Evolutionary conservation across 2,888 invertebrate species (phyloP).

Genomic region (Limnephilus rhombicus): DNA sequence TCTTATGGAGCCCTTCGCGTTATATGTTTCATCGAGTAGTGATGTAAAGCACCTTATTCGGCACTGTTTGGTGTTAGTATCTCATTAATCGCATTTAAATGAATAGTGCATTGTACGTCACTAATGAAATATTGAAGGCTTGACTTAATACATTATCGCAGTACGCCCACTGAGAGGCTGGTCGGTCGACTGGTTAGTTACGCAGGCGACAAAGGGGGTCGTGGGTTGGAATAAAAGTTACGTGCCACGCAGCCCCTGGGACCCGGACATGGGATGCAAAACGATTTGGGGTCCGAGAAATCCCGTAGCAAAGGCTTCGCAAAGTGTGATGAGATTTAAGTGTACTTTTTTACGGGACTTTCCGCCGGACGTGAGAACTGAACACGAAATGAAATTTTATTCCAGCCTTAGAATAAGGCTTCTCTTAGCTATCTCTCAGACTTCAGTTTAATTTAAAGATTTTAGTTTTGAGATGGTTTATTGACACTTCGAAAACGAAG

Average conservation of each 20-base stretch:
- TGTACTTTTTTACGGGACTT: constrained; percentile 22
- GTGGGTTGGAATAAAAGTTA: constrained; percentile 35
- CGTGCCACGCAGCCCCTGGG: constrained; percentile 24
- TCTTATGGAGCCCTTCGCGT: neutral
- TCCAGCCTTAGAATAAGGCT: neutral
- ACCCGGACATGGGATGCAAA: constrained; percentile 35
- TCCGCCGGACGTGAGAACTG: neutral
- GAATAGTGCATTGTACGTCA: no score
- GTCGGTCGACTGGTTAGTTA: neutral
- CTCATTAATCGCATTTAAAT: no score
- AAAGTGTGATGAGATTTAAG: constrained; percentile 35
- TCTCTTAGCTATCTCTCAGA: neutral
- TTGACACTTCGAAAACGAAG: neutral
- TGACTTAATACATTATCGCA: neutral
- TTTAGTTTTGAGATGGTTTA: neutral
- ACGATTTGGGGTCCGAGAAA: constrained; percentile 24
- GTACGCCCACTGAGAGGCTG: neutral
- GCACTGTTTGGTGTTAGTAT: no score
- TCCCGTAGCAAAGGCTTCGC: neutral
- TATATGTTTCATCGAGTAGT: no score
- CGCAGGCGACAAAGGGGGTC: constrained; percentile 20
- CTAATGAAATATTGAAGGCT: neutral
- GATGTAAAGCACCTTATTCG: no score
- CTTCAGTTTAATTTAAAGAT: neutral
- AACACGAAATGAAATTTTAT: neutral